phyloP scores from a whole-genome alignment of 2,113 vertebrate genomes.

The Prietella phreatophila region DNA sequence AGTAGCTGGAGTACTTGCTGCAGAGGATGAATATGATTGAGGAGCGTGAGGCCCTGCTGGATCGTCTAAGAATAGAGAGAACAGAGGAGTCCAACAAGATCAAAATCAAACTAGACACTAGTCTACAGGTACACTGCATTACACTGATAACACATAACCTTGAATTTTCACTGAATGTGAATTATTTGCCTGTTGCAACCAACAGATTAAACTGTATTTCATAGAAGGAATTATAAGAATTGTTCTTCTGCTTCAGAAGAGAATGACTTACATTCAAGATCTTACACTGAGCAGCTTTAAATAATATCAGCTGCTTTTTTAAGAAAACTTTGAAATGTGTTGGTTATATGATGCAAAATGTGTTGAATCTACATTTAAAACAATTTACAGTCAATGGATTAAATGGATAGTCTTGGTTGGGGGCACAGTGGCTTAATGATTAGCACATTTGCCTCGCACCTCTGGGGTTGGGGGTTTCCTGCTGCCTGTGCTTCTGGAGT shows the following conservation, averaged over 20 bases:
- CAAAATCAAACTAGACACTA: conserved; percentile 70
- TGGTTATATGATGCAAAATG: not conserved
- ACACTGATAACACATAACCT: not conserved
- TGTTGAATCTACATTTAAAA: not conserved
- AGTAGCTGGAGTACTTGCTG: conserved; percentile 71
- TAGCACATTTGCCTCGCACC: too few species aligned
- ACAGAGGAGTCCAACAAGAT: conserved; percentile 66
- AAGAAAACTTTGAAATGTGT: not conserved
- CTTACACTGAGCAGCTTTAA: not conserved
- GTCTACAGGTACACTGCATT: conserved; percentile 72
- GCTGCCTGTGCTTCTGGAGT: too few species aligned
- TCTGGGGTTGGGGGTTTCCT: too few species aligned
- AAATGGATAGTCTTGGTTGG: too few species aligned
- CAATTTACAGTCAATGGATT: not conserved
- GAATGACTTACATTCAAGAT: not conserved
- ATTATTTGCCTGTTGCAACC: not conserved
- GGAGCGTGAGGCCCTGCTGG: conserved; percentile 70
- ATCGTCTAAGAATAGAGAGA: conserved; percentile 66
- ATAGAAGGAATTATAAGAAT: not conserved
- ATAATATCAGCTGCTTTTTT: not conserved
- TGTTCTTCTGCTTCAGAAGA: not conserved
- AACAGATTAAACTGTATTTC: not conserved
- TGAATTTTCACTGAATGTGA: not conserved
- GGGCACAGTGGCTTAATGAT: too few species aligned
- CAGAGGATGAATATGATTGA: conserved; percentile 69